Conservation (phyloP, 2,797 vertebrate genomes). For the Phalanger gymnotis region DNA sequence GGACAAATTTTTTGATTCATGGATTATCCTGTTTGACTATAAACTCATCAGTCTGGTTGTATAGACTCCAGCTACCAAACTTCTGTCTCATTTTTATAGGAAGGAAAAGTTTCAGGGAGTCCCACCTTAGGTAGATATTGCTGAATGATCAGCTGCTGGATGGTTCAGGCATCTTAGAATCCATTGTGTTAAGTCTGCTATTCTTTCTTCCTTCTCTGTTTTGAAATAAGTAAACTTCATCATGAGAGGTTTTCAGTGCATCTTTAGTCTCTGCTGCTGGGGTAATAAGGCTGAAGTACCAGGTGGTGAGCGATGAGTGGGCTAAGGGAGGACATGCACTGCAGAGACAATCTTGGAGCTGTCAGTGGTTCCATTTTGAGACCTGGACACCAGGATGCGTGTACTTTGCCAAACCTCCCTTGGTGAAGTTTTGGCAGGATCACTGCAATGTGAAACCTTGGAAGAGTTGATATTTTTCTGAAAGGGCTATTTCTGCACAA, state of each 20-base stretch:
- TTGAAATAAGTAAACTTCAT: conserved; percentile 36
- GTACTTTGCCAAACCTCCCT: not conserved
- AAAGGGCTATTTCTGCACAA: not conserved
- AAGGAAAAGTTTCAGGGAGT: not conserved
- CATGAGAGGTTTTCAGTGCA: not conserved
- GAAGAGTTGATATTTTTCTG: conserved; percentile 17
- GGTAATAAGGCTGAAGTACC: conserved; percentile 11
- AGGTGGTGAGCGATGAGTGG: conserved; percentile 36
- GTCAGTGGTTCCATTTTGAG: conserved; percentile 27
- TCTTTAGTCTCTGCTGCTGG: conserved; percentile 46
- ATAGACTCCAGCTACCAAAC: not conserved
- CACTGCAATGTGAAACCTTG: conserved; percentile 29
- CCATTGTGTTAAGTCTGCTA: not conserved
- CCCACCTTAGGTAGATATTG: not conserved
- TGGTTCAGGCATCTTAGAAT: conserved; percentile 27
- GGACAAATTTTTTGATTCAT: not conserved
- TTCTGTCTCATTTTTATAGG: not conserved
- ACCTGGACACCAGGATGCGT: not conserved
- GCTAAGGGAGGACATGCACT: not conserved
- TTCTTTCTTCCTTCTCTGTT: conserved; percentile 12
- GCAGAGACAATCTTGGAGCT: conserved; percentile 1
- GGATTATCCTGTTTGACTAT: not conserved
- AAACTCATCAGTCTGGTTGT: not conserved
- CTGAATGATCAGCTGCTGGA: conserved; percentile 14
- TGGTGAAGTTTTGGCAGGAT: conserved; percentile 17